Evolutionary conservation across 2,797 vertebrate species (phyloP).

Genomic region (Gallinago solitaria): DNA sequence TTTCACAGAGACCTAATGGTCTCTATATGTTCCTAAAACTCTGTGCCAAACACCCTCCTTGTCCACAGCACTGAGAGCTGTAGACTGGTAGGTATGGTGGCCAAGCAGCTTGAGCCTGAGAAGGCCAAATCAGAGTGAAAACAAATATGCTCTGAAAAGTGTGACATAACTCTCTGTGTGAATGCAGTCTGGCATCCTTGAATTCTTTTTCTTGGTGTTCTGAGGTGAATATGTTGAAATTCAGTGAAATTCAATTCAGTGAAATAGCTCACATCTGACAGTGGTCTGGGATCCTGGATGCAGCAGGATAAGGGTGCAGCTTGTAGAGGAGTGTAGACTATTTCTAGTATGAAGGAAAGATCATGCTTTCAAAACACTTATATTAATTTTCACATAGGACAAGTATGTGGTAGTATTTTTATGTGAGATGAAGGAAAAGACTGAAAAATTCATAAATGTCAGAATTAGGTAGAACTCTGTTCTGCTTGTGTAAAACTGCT

Average conservation of each 20-base stretch:
- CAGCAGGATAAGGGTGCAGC: not conserved
- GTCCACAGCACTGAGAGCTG: not conserved
- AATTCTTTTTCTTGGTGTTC: not conserved
- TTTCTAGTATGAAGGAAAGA: not conserved
- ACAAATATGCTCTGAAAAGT: not conserved
- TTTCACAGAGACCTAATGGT: not conserved
- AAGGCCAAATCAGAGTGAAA: not conserved
- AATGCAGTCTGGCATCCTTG: not conserved
- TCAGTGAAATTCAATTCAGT: too few species aligned
- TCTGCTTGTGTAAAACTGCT: not conserved
- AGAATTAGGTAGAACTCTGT: not conserved
- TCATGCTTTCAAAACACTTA: not conserved
- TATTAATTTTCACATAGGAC: not conserved
- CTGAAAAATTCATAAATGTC: not conserved
- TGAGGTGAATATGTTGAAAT: not conserved
- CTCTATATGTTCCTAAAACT: not conserved
- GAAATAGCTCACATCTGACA: not conserved
- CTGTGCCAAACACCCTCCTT: accelerated
- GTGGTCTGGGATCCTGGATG: not conserved
- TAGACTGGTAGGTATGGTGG: too few species aligned
- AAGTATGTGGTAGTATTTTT: not conserved
- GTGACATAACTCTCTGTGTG: not conserved
- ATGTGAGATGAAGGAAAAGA: not conserved
- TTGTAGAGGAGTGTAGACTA: not conserved
- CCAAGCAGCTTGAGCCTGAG: not conserved